Percentiles rank a stretch among this genome's conserved stretches.
Evolutionary conservation across 2,888 invertebrate species (phyloP).

Genomic region (Eupeodes latifasciatus): DNA sequence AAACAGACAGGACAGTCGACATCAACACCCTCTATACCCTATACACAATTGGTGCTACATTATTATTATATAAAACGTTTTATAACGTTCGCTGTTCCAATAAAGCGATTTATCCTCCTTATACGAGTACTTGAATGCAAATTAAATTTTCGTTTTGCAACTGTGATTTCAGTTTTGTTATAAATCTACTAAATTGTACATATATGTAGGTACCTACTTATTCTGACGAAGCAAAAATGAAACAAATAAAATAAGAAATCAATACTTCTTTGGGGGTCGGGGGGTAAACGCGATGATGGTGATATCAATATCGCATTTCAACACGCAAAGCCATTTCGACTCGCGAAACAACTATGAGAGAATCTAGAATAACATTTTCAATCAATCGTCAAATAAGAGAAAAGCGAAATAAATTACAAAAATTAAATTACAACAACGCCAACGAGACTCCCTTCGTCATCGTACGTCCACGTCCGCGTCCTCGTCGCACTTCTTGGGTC

Average conservation of each 20-base stretch:
- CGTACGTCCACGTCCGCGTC: not conserved
- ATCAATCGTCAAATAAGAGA: constrained; percentile 31
- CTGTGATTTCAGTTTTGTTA: constrained; percentile 15
- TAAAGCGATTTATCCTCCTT: constrained; percentile 64
- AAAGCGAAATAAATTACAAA: constrained; percentile 48
- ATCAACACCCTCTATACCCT: not conserved
- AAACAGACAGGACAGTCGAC: too few species aligned
- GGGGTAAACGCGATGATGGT: not conserved
- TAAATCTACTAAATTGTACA: too few species aligned
- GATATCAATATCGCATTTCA: constrained; percentile 47
- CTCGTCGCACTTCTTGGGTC: not conserved
- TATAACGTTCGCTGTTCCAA: constrained; percentile 51
- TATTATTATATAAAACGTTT: constrained; percentile 9
- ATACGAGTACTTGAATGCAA: constrained; percentile 43
- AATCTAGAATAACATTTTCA: constrained; percentile 55
- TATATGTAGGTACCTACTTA: not conserved
- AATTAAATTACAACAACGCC: constrained; percentile 36
- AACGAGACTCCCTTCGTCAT: not conserved
- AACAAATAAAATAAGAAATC: not conserved
- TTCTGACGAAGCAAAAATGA: not conserved
- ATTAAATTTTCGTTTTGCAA: constrained; percentile 23
- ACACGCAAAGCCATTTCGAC: constrained; percentile 45
- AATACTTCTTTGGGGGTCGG: not conserved
- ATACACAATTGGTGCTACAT: not conserved
- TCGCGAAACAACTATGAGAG: not conserved